These are phyloP conservation scores for Grapholita molesta DNA, from an alignment of 1,140 invertebrate species.

Conservation along the genomic window DNA sequence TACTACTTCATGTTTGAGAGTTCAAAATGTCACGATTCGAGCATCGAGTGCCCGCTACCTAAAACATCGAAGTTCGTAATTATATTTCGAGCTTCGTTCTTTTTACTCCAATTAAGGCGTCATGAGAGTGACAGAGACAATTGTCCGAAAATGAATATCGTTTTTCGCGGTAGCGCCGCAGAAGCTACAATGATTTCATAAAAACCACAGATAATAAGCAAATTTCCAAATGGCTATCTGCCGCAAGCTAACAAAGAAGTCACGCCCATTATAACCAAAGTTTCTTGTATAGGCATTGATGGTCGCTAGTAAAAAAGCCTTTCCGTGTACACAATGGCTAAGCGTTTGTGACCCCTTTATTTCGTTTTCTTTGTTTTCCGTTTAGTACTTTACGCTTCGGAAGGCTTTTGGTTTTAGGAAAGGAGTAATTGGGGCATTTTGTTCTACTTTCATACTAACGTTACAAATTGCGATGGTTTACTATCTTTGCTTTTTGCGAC, in stretches of 20 bases:
- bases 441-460: neutral
- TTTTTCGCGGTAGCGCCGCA: too few species aligned
- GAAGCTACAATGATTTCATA: neutral
- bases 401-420: neutral
- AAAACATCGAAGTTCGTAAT: too few species aligned
- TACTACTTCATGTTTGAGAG: too few species aligned
- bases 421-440: neutral
- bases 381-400: neutral
- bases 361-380: conserved; percentile 4
- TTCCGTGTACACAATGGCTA: neutral
- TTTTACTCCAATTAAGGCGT: too few species aligned
- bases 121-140: too few species aligned
- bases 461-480: neutral
- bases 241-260: neutral
- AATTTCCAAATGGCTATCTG: neutral
- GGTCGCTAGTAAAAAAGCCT: neutral
- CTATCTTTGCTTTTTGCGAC: too few species aligned
- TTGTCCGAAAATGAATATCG: too few species aligned
- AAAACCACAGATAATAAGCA: too few species aligned
- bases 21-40: too few species aligned
- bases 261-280: neutral
- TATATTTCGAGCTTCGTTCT: too few species aligned
- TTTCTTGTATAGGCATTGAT: conserved; percentile 5
- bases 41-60: too few species aligned
- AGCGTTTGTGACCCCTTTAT: neutral